Percentiles rank a stretch among this genome's conserved stretches.
Evolutionary conservation across 2,888 invertebrate genomes (phyloP).

Genomic region (Adineta ricciae): DNA sequence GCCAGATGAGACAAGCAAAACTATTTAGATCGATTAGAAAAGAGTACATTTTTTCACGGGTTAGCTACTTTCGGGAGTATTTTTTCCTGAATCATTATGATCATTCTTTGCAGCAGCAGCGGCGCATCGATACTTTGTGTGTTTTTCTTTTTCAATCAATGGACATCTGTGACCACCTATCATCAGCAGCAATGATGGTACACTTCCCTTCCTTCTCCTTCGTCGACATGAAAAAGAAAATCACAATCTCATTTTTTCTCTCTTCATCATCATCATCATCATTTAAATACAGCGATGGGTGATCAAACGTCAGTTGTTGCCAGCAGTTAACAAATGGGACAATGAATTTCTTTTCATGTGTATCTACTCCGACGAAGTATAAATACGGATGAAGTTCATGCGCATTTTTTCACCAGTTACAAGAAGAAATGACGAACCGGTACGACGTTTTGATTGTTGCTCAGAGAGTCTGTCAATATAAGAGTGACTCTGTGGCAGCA

Average conservation of each 20-base stretch:
- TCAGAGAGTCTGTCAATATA: background rate
- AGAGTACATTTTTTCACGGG: too few relatives aligned
- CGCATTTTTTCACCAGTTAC: background rate
- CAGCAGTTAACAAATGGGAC: background rate
- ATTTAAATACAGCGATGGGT: background rate
- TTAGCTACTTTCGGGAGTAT: background rate
- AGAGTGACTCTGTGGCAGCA: conserved; percentile 8
- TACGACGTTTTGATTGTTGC: conserved; percentile 5
- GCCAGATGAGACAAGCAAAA: background rate
- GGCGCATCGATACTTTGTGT: background rate
- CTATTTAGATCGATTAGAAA: too few relatives aligned
- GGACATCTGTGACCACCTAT: background rate
- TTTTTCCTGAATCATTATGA: background rate
- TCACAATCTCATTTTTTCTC: background rate
- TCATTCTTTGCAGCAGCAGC: background rate
- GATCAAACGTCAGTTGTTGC: background rate
- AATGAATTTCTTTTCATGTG: background rate
- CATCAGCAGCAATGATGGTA: background rate
- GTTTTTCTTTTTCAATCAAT: background rate
- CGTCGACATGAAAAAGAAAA: background rate
- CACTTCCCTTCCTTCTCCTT: background rate
- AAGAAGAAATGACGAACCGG: background rate
- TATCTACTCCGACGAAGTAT: background rate
- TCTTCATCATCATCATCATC: background rate
- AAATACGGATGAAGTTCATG: background rate